Evolutionary conservation across 37 sponge, comb jelly and placozoan genomes (phyloP).

Genomic region (Spongia lamella): DNA sequence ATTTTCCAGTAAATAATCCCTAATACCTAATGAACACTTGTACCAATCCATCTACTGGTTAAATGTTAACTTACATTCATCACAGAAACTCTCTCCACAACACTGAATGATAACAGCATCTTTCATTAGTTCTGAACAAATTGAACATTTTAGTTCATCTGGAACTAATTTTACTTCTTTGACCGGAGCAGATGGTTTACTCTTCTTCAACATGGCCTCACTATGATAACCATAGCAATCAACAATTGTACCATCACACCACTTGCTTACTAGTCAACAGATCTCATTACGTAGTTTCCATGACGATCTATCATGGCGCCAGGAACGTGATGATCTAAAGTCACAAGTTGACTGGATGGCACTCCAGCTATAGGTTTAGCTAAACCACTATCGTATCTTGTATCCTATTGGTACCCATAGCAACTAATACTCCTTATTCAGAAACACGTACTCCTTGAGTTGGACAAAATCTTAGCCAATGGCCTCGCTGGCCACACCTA

Average conservation of each 20-base stretch:
- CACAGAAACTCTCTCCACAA: conserved; percentile 92
- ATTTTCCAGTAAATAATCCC: conserved; percentile 75
- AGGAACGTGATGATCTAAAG: conserved; percentile 20
- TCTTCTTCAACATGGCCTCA: conserved; percentile 4
- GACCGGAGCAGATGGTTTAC: neutral
- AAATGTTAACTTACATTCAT: conserved; percentile 77
- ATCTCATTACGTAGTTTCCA: conserved; percentile 55
- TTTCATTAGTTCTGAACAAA: conserved; percentile 80
- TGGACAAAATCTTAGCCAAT: conserved; percentile 88
- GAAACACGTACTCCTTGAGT: conserved; percentile 72
- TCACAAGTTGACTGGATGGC: conserved; percentile 37
- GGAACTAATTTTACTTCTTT: conserved; percentile 52
- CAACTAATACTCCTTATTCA: no score
- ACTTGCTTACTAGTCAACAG: conserved; percentile 62
- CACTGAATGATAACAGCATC: conserved; percentile 94
- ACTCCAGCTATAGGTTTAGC: conserved; percentile 57
- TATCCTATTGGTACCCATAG: conserved; percentile 33
- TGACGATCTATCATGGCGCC: conserved; percentile 60
- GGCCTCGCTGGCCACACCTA: conserved; percentile 83
- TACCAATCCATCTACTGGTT: neutral
- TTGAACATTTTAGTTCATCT: conserved; percentile 77
- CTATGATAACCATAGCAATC: neutral
- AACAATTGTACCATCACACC: neutral
- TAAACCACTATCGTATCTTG: conserved; percentile 46
- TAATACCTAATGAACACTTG: conserved; percentile 51